phyloP scores from a whole-genome alignment of 1,140 invertebrate genomes.

The Eriosoma lanigerum region DNA sequence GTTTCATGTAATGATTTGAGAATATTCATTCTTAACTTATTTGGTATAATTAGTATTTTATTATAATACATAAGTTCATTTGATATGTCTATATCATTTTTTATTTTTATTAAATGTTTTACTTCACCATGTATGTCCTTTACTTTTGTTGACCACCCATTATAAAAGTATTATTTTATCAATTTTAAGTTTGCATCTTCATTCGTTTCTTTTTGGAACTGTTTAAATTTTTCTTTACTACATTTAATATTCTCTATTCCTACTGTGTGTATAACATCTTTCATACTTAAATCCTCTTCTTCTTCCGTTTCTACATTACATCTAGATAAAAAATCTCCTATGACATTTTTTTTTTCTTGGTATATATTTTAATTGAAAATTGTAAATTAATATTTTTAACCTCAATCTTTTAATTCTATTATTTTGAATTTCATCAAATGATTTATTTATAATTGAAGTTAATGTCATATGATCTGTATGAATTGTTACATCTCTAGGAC shows the following conservation, averaged over 20 bases:
- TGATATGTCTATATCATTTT: constrained; percentile 56
- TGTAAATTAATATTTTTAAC: constrained; percentile 51
- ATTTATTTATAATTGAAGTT: constrained; percentile 59
- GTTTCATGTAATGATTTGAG: constrained; percentile 58
- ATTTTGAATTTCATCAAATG: constrained; percentile 56
- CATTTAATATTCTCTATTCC: constrained; percentile 5
- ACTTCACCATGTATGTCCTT: not conserved
- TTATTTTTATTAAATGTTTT: constrained; percentile 52
- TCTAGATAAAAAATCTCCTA: constrained; percentile 59
- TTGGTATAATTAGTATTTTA: constrained; percentile 58
- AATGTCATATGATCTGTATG: constrained; percentile 61
- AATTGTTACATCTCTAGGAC: constrained; percentile 55
- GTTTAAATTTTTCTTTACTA: constrained; percentile 54
- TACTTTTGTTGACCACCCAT: constrained; percentile 50
- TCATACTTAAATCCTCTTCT: constrained; percentile 54
- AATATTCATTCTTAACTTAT: constrained; percentile 56
- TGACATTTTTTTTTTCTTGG: constrained; percentile 59
- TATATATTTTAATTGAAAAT: constrained; percentile 56
- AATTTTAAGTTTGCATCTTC: constrained; percentile 54
- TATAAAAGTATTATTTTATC: constrained; percentile 53
- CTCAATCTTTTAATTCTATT: not conserved
- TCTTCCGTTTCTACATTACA: constrained; percentile 52
- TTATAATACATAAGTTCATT: constrained; percentile 58
- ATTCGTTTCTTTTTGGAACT: constrained; percentile 54
- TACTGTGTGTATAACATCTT: constrained; percentile 48